These are phyloP conservation scores for Scaptomyza reducta DNA, from an alignment of 2,888 invertebrate genomes.

Conservation along the genomic window DNA sequence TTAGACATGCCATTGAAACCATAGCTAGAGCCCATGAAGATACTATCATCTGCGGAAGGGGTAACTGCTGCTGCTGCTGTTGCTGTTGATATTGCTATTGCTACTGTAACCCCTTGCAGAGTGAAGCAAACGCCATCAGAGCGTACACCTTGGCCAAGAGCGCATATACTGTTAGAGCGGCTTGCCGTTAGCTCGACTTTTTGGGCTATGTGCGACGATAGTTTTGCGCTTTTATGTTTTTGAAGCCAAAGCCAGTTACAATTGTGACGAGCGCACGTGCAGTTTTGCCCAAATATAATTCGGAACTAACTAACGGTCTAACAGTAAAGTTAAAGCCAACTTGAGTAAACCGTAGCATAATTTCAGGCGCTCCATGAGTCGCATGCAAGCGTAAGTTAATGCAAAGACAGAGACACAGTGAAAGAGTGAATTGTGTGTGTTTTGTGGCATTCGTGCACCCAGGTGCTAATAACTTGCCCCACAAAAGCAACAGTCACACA, in stretches of 20 bases:
- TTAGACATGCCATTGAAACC: constrained; percentile 69
- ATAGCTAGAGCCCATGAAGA: constrained; percentile 42
- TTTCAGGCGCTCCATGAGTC: constrained; percentile 71
- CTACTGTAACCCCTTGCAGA: constrained; percentile 22
- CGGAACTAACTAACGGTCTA: constrained; percentile 13
- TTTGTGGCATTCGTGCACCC: constrained; percentile 42
- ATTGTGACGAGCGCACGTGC: constrained; percentile 70
- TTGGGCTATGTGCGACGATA: constrained; percentile 21
- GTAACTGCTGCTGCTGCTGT: background rate
- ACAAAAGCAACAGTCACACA: constrained; percentile 33
- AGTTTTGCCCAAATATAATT: constrained; percentile 60
- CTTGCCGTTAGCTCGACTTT: constrained; percentile 12
- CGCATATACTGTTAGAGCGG: constrained; percentile 38
- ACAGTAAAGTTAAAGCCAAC: constrained; percentile 9
- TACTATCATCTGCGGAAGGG: constrained; percentile 10
- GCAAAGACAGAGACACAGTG: constrained; percentile 35
- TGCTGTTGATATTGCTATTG: constrained; percentile 5
- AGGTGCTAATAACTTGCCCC: constrained; percentile 60
- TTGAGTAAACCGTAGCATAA: constrained; percentile 57
- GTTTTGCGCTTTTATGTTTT: constrained; percentile 75
- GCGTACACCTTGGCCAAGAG: constrained; percentile 55
- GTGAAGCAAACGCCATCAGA: constrained; percentile 61
- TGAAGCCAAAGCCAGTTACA: constrained; percentile 61
- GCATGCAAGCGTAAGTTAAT: constrained; percentile 80
- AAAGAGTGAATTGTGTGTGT: constrained; percentile 2